These are phyloP conservation scores for Diachasma alloeum DNA, from an alignment of 1,140 invertebrate genomes.

Conservation along the genomic window DNA sequence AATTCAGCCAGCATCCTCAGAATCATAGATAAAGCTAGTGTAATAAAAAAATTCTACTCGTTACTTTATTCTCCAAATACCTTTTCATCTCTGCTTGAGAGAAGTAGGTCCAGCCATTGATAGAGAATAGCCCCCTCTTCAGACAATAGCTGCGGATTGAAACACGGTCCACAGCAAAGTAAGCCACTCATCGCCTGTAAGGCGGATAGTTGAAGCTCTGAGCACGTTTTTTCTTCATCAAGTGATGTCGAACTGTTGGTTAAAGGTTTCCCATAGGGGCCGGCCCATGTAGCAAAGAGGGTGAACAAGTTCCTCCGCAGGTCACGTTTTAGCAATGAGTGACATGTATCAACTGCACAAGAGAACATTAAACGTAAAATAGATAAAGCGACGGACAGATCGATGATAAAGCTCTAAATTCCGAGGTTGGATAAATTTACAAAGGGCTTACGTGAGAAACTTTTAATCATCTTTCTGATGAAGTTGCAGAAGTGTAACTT, in stretches of 20 bases:
- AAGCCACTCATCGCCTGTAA: conserved; percentile 93
- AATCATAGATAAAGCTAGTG: no score
- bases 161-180: conserved; percentile 93
- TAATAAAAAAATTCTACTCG: no score
- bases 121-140: conserved; percentile 91
- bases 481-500: conserved; percentile 95
- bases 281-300: conserved; percentile 94
- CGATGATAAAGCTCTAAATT: not conserved
- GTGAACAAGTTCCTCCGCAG: conserved; percentile 87
- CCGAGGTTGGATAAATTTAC: not conserved
- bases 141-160: conserved; percentile 82
- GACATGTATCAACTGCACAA: conserved; percentile 83
- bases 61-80: conserved; percentile 60
- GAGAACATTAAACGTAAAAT: not conserved
- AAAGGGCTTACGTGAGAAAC: conserved; percentile 80
- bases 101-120: conserved; percentile 89
- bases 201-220: conserved; percentile 74
- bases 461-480: conserved; percentile 91
- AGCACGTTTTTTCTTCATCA: conserved; percentile 63
- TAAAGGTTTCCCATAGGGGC: conserved; percentile 76
- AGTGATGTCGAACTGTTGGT: conserved; percentile 46
- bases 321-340: conserved; percentile 86
- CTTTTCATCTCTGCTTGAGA: conserved; percentile 89
- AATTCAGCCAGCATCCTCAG: no score
- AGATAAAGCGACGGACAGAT: not conserved